Base-by-base conservation (phyloP, 2,888 invertebrate genomes). In the Epirrita christyi region DNA sequence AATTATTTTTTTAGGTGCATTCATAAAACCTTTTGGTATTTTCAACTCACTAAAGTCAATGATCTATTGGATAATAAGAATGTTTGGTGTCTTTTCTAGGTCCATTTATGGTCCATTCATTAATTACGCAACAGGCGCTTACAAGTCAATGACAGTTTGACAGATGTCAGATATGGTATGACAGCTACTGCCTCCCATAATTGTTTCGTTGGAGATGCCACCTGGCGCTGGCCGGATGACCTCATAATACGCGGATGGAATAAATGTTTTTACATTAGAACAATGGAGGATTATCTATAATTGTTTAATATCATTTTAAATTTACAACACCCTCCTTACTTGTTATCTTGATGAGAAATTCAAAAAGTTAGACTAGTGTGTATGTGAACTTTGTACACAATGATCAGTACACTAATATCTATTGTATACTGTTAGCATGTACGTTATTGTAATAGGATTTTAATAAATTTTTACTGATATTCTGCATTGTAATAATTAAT, bases 71-170 rank as follows among this genome's bases (percentile, higher is more conserved):
- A n/a, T n/a, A n/a, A n/a, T n/a, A n/a, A n/a, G 21, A 21, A 21
- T 21, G 21, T 21, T 21, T 21, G 21, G 2, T 21, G 21, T 21
- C 21, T 21, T 2, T 21, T n/a, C n/a, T 21, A 21, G 2, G 21
- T 4, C 21, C 21, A 21, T 21, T 21, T 21, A 21, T 21, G 21
- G 21, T 4, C 21, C 21, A 51, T 47, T 61, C 46, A 59, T 61
- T 62, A 62, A 53, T 66, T 60, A 64, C 59, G 64, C 66, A 61
- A 55, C 11, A 32, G 34, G 42, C 66, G 59, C 52, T 49, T 49
- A 52, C 59, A 48, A 45, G 63, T 67, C 79, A 78, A 75, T 77
- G 87, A 81, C 88, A 87, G 83, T 76, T 80, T 85, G 88, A 85
- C 86, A 81, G 70, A 68, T 67, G 67, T 84, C 81, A 70, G 80